Evolutionary conservation across 2,113 vertebrate genomes (phyloP).

Genomic region (Zingel zingel): DNA sequence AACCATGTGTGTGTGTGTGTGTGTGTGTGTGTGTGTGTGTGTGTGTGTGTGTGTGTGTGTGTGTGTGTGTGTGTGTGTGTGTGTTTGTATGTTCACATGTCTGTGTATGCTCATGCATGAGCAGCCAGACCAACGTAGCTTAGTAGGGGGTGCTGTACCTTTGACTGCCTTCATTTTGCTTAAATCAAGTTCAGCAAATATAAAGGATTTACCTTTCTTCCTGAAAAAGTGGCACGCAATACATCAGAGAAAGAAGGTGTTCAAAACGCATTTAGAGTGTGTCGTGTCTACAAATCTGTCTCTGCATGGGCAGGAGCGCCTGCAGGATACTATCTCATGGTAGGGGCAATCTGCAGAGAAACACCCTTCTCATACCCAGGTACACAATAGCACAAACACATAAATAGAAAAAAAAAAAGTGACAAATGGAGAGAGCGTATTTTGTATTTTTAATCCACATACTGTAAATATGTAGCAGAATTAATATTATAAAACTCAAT

Average conservation of each 20-base stretch:
- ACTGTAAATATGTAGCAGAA: not conserved
- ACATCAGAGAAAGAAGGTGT: constrained; percentile 51
- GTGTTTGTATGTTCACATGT: not conserved
- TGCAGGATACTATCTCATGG: constrained; percentile 33
- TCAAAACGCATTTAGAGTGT: constrained; percentile 59
- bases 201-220: constrained; percentile 66
- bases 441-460: not conserved
- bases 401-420: not conserved
- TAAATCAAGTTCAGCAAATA: constrained; percentile 61
- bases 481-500: constrained; percentile 22
- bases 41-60: not conserved
- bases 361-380: not conserved
- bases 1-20: not conserved
- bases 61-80: constrained; percentile 1
- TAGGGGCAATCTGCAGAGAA: constrained; percentile 37
- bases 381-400: constrained; percentile 25
- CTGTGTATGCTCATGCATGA: not conserved
- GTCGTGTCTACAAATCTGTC: constrained; percentile 65
- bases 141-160: constrained; percentile 36
- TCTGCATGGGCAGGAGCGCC: constrained; percentile 55
- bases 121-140: constrained; percentile 13
- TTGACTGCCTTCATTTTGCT: constrained; percentile 52
- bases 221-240: constrained; percentile 63
- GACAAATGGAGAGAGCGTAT: not conserved
- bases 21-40: not conserved